Evolutionary conservation across 2,113 vertebrate genomes (phyloP), one percentile per base, ranked within the genome.

Genomic region (Dicentrarchus labrax): DNA sequence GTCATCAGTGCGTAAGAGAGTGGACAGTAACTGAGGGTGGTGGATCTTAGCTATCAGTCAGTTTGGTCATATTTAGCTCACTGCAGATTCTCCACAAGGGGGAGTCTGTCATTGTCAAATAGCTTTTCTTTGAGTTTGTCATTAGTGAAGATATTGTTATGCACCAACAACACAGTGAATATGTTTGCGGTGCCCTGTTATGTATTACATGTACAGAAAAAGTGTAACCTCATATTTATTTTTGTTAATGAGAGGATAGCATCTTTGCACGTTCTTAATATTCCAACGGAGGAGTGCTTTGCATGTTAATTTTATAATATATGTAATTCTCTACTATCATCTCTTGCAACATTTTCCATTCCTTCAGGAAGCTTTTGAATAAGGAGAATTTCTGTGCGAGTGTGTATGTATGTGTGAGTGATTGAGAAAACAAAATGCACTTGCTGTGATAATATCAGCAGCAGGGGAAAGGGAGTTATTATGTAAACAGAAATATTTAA

Each of bases 361-460:
- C 19, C 43, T 30, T 36, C 12, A 24, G 8, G 36, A 65, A 48
- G 38, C 57, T 51, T 64, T 50, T 53, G 24, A 64, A 65, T 64
- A 7, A 38, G 50, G 22, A n/a, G 12, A 66, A 24, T 54, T 7
- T 45, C 9, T 59, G 39, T 73, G 21, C 30, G 1, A 21, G 1
- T 56, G 10, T 59, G 54, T 50, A 8, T 6, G 2, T 57, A 6
- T 51, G 22, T 48, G 69, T 53, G 54, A 24, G 10, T 12, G 21
- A 72, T 38, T 10, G 9, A 56, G 19, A 71, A n/a, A 67, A 56
- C 30, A 67, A 57, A 50, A 9, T 39, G 64, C 68, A 53, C 54
- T 78, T 47, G 38, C 88, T 90, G 72, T 78, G 76, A 87, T 83
- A 77, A 85, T 85, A 64, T 77, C 51, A 77, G 57, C 62, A 60